Evolutionary conservation across 2,113 vertebrate species (phyloP), one percentile per base, ranked within the genome.

Genomic region (Onychorhynchus coronatus): DNA sequence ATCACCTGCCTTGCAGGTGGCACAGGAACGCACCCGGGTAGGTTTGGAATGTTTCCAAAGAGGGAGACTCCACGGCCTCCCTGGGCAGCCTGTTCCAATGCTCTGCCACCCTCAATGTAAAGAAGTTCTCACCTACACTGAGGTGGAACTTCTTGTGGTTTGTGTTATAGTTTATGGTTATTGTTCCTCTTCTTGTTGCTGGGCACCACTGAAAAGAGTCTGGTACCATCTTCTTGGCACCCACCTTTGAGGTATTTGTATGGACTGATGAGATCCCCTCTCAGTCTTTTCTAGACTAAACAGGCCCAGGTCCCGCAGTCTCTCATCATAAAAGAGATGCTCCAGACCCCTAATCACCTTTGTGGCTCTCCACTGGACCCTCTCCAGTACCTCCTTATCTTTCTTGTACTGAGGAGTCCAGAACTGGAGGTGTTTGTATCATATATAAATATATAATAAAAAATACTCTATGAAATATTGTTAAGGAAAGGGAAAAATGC

Each of bases 181-280:
- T 50, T 80, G 21, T 17, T 56, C 31, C 30, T 31, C 56, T 21
- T 47, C n/a, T 25, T 31, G 7, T 49, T 0, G 0, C 30, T 56
- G 35, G 4, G 11, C 25, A 35, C 17, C 31, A 35, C 0, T 0
- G 7, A 9, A 47, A 55, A 10, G 5, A 65, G 31, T 37, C 25
- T 37, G 50, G 27, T 13, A 25, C n/a, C 20, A 25, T 35, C 8
- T 11, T 39, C 41, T 35, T 63, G 49, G 28, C 35, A 79, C 21
- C 6, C 3, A 4, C 20, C 17, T 56, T 35, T 21, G 35, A 80
- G 30, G 42, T 72, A 58, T 42, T 35, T 49, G 15, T n/a, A 21
- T 30, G 14, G 8, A 55, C 13, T 47, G 30, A 41, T 25, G 47
- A 55, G 39, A 46, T 33, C 23, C 14, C 46, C 14, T 52, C 37